Evolutionary conservation across 2,113 vertebrate species (phyloP).

Genomic region (Myiagra hebetior): DNA sequence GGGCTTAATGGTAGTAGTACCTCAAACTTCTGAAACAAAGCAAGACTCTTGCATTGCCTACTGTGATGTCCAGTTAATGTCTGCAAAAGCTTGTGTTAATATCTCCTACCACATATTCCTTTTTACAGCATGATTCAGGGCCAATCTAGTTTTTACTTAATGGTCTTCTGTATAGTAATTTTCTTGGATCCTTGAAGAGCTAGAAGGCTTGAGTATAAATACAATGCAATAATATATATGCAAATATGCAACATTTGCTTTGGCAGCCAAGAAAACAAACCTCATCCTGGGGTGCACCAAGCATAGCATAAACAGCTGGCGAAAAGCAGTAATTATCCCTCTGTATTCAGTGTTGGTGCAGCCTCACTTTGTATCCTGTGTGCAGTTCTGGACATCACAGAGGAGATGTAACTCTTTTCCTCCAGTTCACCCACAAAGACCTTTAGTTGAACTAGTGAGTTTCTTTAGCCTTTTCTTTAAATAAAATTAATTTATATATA

Average conservation of each 20-base stretch:
- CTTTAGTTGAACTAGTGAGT: background rate
- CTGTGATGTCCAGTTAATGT: background rate
- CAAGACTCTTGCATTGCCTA: background rate
- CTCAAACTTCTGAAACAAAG: background rate
- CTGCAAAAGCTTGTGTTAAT: background rate
- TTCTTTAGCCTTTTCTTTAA: background rate
- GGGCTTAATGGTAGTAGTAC: background rate
- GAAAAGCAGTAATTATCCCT: background rate
- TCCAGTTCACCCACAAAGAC: background rate
- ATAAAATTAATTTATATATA: accelerated
- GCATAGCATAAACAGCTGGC: background rate
- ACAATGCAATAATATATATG: background rate
- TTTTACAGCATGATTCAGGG: background rate
- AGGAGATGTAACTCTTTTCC: background rate
- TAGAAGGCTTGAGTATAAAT: background rate
- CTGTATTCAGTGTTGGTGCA: background rate
- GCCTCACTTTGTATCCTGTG: background rate
- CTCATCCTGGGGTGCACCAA: background rate
- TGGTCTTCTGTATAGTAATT: background rate
- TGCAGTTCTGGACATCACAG: background rate
- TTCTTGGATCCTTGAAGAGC: background rate
- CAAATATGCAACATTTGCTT: background rate
- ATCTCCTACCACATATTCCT: background rate
- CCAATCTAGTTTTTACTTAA: background rate
- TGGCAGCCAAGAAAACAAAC: background rate